Base-by-base conservation (phyloP, 1,140 invertebrate genomes). In the Temnothorax nylanderi region DNA sequence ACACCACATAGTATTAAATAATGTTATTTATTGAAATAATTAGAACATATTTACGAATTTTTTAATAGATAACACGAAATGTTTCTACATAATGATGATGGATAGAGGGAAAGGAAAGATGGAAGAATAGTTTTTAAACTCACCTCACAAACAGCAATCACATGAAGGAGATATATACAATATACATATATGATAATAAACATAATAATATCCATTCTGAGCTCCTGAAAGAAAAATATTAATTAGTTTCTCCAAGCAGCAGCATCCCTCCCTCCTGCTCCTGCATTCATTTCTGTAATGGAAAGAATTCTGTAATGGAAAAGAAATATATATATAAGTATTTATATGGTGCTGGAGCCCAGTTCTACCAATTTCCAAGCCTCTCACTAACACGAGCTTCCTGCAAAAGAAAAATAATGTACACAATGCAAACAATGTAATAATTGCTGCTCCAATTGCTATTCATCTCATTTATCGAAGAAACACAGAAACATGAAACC, bases 71-170 rank as follows among this genome's bases (percentile, higher is more conserved):
- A 82, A 87, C 77, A 90, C 71, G 85, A 44, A 87, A 74, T 21
- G 54, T 81, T 88, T 87, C 58, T 81, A 85, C 11, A 62, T 44
- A 44, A 87, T 85, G 60, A 65, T 85, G 34, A 84, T 81, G 90
- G 88, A 85, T 49, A 84, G n/a, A 54, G 49, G 87, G 71, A 87
- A 86, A 90, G 91, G 89, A 90, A 72, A 60, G 75, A 69, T 62
- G 76, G 72, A 87, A 69, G 58, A 75, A 62, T 81, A 82, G 3
- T 37, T 89, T 60, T 86, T 67, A 51, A 85, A 93, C 92, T 93
- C 88, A 92, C 92, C 92, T 92, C 86, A 82, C 64, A 62, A 80
- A 88, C 87, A 81, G 89, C 85, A 90, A 91, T 82, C 88, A 87
- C 88, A 87, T 74, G 51, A 89, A 84, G n/a, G 16, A 49, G 34